phyloP scores from a whole-genome alignment of 2,113 vertebrate genomes.

The Mesocricetus auratus region DNA sequence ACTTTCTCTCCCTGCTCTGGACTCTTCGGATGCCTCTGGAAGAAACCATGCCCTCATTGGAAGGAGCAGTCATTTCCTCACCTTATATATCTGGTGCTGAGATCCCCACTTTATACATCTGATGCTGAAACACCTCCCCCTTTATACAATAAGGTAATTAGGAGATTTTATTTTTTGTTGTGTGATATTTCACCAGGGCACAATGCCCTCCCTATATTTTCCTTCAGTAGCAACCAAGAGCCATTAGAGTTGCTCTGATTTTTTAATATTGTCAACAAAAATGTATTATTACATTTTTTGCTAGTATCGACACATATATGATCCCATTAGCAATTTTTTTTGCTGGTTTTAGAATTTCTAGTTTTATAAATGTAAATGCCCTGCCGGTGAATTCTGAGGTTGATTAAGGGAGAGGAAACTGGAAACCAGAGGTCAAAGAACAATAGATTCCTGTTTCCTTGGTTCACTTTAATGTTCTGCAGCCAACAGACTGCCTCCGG shows the following conservation, averaged over 20 bases:
- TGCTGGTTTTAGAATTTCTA: slow-evolving; percentile 27
- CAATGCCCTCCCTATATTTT: neutral
- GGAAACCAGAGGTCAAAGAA: slow-evolving; percentile 13
- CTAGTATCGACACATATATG: neutral
- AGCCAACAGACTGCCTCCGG: neutral
- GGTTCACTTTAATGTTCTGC: slow-evolving; percentile 19
- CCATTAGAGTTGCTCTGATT: neutral
- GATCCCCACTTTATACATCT: no score
- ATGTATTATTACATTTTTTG: neutral
- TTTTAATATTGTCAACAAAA: slow-evolving; percentile 16
- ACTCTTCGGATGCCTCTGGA: neutral
- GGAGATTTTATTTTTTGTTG: neutral
- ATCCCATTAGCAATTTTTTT: neutral
- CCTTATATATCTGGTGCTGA: neutral
- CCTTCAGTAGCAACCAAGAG: neutral
- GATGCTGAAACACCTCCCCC: neutral
- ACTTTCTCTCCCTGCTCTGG: neutral
- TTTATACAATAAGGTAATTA: neutral
- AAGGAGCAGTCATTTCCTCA: neutral
- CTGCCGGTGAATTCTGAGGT: neutral
- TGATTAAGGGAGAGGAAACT: neutral
- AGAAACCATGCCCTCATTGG: neutral
- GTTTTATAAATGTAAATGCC: neutral
- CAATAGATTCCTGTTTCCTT: neutral
- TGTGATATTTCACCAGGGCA: neutral